These are phyloP conservation scores for Crepidodera aurea DNA, from an alignment of 2,888 invertebrate genomes.

Conservation along the genomic window DNA sequence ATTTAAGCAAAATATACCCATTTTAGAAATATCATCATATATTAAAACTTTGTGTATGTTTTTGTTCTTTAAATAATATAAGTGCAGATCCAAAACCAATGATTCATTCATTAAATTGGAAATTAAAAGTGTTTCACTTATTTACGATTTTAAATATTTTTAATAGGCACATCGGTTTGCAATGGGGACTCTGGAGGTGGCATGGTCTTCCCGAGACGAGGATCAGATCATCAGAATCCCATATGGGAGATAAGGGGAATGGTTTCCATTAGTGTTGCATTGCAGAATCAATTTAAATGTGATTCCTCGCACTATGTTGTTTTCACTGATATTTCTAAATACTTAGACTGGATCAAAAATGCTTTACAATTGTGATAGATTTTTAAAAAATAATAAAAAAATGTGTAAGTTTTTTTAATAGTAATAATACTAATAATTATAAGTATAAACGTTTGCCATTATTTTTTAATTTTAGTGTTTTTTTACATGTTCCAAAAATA, in stretches of 20 bases:
- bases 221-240: conserved; percentile 44
- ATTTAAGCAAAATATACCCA: no score
- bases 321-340: conserved; percentile 69
- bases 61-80: no score
- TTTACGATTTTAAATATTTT: background rate
- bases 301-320: conserved; percentile 70
- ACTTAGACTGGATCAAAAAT: conserved; percentile 64
- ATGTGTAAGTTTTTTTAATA: no score
- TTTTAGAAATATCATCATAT: no score
- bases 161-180: conserved; percentile 68
- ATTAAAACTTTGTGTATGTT: no score
- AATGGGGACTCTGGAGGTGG: conserved; percentile 62
- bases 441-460: no score
- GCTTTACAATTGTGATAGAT: conserved; percentile 34
- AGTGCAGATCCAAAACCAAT: no score
- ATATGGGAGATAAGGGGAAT: conserved; percentile 61
- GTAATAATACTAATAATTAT: no score
- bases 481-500: background rate
- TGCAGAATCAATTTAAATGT: conserved; percentile 66
- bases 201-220: conserved; percentile 55
- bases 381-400: background rate
- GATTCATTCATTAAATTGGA: no score
- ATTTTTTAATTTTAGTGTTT: background rate
- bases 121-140: no score
- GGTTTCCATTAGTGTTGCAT: conserved; percentile 67